Evolutionary conservation across 2,113 vertebrate species (phyloP).

Genomic region (Nerophis lumbriciformis): DNA sequence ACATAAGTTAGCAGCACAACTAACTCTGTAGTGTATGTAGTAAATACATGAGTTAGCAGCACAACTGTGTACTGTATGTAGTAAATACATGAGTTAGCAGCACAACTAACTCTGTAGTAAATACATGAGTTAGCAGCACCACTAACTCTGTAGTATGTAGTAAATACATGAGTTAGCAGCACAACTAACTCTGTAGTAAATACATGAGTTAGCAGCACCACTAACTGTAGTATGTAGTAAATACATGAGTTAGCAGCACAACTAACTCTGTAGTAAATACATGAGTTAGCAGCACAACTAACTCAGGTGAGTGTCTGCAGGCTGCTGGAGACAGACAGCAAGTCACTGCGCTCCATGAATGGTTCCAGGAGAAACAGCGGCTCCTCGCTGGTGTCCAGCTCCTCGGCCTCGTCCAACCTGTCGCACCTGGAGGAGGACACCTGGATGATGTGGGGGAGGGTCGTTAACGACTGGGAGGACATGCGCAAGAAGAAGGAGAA

Average conservation of each 20-base stretch:
- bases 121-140: too few relatives aligned
- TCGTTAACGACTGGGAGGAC: constrained; percentile 98
- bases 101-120: too few relatives aligned
- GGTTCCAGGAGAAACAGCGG: constrained; percentile 95
- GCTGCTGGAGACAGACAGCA: constrained; percentile 93
- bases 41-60: too few relatives aligned
- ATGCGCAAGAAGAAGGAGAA: constrained; percentile 97
- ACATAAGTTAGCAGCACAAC: too few relatives aligned
- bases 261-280: not conserved
- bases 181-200: too few relatives aligned
- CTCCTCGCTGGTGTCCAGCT: constrained; percentile 96
- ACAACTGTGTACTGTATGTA: too few relatives aligned
- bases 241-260: not conserved
- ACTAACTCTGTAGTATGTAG: too few relatives aligned
- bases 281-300: not conserved
- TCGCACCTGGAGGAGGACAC: constrained; percentile 96
- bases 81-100: too few relatives aligned
- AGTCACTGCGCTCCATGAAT: constrained; percentile 92
- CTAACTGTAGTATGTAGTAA: too few relatives aligned
- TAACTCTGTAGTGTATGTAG: too few relatives aligned
- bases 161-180: too few relatives aligned
- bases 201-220: too few relatives aligned
- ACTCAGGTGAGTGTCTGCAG: constrained; percentile 55
- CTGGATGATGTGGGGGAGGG: constrained; percentile 95
- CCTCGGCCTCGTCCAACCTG: constrained; percentile 96